Evolutionary conservation across 2,888 invertebrate species (phyloP).

Genomic region (Eudasyphora cyanicolor): DNA sequence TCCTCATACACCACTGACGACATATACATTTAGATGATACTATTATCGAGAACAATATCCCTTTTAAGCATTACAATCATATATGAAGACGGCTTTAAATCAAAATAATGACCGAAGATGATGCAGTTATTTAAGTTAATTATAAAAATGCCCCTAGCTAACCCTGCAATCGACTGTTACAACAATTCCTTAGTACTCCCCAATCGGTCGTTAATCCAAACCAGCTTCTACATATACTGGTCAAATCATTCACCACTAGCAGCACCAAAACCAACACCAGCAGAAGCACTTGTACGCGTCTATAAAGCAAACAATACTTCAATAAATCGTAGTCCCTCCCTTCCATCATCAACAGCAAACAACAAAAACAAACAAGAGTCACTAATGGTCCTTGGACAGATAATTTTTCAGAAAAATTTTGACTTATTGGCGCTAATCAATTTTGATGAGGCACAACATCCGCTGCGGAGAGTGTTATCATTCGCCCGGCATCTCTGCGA

Average conservation of each 20-base stretch:
- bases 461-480: constrained; percentile 61
- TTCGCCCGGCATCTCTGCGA: constrained; percentile 49
- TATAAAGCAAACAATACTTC: neutral
- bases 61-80: neutral
- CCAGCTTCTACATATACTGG: neutral
- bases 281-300: neutral
- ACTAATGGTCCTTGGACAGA: constrained; percentile 25
- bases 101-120: neutral
- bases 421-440: constrained; percentile 79
- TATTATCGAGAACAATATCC: neutral
- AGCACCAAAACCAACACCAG: neutral
- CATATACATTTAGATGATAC: no score
- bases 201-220: neutral
- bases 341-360: neutral
- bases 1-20: neutral
- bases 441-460: constrained; percentile 70
- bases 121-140: constrained; percentile 5
- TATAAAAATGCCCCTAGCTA: neutral
- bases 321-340: constrained; percentile 4
- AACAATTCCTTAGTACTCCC: neutral
- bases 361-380: neutral
- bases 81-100: neutral
- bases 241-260: constrained; percentile 6
- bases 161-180: neutral
- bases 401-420: constrained; percentile 65